Base-by-base conservation (phyloP, 2,797 vertebrate species). In the Leptodactylus fallax region DNA sequence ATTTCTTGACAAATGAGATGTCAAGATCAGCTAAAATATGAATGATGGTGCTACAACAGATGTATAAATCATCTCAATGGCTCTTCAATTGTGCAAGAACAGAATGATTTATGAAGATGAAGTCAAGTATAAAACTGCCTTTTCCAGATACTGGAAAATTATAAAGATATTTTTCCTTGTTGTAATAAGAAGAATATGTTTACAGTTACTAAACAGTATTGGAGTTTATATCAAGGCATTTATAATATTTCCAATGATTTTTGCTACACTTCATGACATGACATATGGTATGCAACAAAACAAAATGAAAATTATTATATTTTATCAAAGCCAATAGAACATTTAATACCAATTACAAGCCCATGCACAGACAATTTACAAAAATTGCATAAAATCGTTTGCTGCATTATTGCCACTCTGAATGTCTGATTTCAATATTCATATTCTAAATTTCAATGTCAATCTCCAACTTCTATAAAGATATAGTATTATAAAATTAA, bases 51-150 rank as follows among this genome's bases (percentile, higher is more conserved):
- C 69, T 74, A 23, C 69, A 76, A 85, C 27, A 77, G 56, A 76
- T 85, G 77, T 84, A 84, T 85, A 85, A 85, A 85, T 85, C 83
- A 85, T 85, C 67, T 85, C 56, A 74, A 85, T 85, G 23, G 27
- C 47, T 47, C 83, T 85, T 85, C 83, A 85, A 74, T 19, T 77
- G 71, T 61, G 45, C 58, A 58, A 85, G 71, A 77, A 77, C 56
- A 85, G 71, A 83, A 83, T 83, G 81, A 71, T 83, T 83, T 71
- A 83, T 69, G 65, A 47, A 85, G 83, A 84, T 84, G 83, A 63
- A 85, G 56, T n/a, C n/a, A 76, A 51, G 45, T 77, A 76, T 77
- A 45, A 76, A 27, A 63, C 72, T 76, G 36, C 56, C 71, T 60
- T 60, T n/a, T 85, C 83, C 77, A 85, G 83, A 51, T 19, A 77